These are phyloP conservation scores for Antrozous pallidus DNA, from an alignment of 2,797 vertebrate genomes.

Conservation along the genomic window DNA sequence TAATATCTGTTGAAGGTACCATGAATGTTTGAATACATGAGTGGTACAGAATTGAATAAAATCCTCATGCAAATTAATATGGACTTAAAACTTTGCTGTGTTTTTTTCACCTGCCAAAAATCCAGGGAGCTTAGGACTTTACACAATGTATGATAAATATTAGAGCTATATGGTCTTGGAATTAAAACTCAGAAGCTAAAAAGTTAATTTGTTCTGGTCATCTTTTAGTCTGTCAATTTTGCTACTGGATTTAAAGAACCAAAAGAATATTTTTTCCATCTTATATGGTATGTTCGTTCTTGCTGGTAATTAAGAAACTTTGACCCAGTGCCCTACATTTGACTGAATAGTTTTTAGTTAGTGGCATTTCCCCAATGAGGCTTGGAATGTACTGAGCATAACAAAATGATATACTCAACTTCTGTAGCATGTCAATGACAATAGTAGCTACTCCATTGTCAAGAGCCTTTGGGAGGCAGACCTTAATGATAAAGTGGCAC, in stretches of 20 bases:
- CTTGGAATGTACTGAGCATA: neutral
- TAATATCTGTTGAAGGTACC: neutral
- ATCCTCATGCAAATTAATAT: neutral
- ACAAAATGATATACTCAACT: neutral
- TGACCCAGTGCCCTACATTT: neutral
- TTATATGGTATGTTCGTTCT: neutral
- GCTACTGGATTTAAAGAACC: neutral
- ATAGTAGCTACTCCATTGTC: neutral
- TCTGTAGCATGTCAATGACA: neutral
- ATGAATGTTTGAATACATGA: neutral
- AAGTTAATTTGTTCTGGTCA: neutral
- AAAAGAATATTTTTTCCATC: neutral
- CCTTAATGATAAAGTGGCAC: neutral
- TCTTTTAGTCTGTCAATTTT: neutral
- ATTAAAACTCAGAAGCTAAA: neutral
- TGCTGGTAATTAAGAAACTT: neutral
- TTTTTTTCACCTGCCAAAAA: neutral
- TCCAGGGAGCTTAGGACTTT: neutral
- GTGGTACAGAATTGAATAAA: constrained; percentile 14
- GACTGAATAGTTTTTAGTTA: neutral
- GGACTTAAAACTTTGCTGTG: neutral
- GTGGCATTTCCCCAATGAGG: neutral
- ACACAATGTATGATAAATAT: neutral
- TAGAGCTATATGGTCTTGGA: neutral
- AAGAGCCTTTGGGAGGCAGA: neutral